A percentile compares a stretch with the other conserved stretches of the same genome.
These are phyloP conservation scores for Triplophysa bombifrons DNA, from an alignment of 2,797 vertebrate genomes.

Conservation along the genomic window DNA sequence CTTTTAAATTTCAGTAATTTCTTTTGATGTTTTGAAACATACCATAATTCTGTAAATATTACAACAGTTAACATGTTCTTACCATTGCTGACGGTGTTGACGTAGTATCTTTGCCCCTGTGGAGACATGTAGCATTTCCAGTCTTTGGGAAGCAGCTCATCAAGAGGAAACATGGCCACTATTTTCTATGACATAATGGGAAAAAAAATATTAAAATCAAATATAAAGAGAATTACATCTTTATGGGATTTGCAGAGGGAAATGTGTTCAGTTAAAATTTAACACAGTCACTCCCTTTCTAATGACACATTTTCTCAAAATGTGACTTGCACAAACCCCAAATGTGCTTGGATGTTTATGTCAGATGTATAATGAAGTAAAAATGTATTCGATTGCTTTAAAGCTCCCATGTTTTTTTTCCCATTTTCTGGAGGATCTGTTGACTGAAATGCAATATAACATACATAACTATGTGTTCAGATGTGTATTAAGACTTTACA, in stretches of 20 bases:
- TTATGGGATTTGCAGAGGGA: background rate
- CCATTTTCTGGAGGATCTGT: too few species aligned
- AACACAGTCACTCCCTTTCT: conserved; percentile 5
- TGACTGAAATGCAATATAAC: too few species aligned
- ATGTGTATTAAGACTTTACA: too few species aligned
- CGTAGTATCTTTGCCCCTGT: conserved; percentile 92
- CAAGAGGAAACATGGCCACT: conserved; percentile 82
- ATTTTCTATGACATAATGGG: conserved; percentile 79
- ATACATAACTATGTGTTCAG: too few species aligned
- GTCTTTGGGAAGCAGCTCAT: conserved; percentile 85
- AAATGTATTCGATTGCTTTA: background rate
- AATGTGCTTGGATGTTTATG: background rate
- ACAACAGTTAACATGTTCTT: conserved; percentile 64
- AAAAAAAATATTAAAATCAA: background rate
- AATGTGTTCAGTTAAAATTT: background rate
- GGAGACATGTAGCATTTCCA: conserved; percentile 97
- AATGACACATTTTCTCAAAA: background rate
- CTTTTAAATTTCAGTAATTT: background rate
- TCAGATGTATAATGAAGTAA: background rate
- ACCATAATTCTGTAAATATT: background rate
- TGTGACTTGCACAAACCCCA: background rate
- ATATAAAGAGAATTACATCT: background rate
- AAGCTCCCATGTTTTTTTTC: too few species aligned
- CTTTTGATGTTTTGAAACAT: background rate
- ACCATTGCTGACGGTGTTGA: conserved; percentile 95